phyloP scores from a whole-genome alignment of 2,113 vertebrate genomes.

The Cyprinodon brontotheroides region DNA sequence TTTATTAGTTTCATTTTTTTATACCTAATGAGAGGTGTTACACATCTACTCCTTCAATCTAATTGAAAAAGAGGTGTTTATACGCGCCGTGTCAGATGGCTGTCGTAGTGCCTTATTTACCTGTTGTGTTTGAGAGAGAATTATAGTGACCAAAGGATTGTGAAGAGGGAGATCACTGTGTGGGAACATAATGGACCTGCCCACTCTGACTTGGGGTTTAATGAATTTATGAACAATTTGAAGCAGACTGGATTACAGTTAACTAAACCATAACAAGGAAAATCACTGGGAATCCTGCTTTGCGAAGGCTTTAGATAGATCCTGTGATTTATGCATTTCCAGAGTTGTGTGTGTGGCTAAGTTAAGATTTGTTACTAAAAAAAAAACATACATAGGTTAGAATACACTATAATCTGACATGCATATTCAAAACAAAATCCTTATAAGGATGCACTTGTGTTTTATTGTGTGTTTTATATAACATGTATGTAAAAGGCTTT shows the following conservation, averaged over 20 bases:
- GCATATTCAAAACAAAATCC: conserved; percentile 55
- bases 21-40: conserved; percentile 42
- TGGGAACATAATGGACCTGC: conserved; percentile 27
- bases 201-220: conserved; percentile 1
- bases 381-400: conserved; percentile 33
- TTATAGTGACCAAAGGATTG: conserved; percentile 61
- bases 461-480: conserved; percentile 42
- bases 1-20: conserved; percentile 40
- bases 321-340: background rate
- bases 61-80: conserved; percentile 11
- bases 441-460: conserved; percentile 55
- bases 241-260: background rate
- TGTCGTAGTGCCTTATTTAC: conserved; percentile 74
- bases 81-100: conserved; percentile 30
- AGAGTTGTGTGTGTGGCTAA: background rate
- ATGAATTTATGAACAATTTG: conserved; percentile 8
- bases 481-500: conserved; percentile 52
- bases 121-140: conserved; percentile 41
- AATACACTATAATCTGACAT: conserved; percentile 29
- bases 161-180: conserved; percentile 35
- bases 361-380: background rate
- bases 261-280: background rate
- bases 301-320: background rate
- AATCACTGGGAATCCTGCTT: background rate
- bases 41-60: conserved; percentile 70